phyloP scores from a whole-genome alignment of 2,113 vertebrate species.

The Chunga burmeisteri region DNA sequence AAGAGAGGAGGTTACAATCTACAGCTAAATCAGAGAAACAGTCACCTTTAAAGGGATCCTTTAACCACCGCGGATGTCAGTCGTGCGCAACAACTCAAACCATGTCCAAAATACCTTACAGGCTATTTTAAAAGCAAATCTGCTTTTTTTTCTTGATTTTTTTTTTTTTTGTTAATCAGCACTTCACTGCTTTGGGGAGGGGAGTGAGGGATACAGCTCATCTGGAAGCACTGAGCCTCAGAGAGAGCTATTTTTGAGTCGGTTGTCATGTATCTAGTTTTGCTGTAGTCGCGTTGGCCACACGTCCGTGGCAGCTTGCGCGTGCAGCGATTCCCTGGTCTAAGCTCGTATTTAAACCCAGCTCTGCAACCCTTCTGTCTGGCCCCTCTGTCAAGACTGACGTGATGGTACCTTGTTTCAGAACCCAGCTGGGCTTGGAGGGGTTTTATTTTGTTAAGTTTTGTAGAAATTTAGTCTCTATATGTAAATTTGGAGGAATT shows the following conservation, averaged over 20 bases:
- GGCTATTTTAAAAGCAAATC: background rate
- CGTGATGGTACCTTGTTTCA: conserved; percentile 10
- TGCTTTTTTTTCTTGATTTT: background rate
- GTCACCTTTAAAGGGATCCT: conserved; percentile 68
- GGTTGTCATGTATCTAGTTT: background rate
- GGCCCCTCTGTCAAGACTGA: background rate
- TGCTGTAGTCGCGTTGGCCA: background rate
- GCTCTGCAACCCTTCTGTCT: background rate
- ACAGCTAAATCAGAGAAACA: conserved; percentile 15
- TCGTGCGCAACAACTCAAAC: background rate
- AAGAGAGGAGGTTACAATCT: background rate
- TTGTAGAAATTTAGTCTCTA: conserved; percentile 70
- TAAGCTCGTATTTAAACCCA: conserved; percentile 5
- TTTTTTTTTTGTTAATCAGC: background rate
- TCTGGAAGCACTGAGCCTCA: conserved; percentile 11
- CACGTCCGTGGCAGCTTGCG: background rate
- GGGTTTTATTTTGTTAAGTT: conserved; percentile 48
- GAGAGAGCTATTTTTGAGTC: background rate
- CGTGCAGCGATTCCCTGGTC: background rate
- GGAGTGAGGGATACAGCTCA: conserved; percentile 37
- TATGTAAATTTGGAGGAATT: conserved; percentile 68
- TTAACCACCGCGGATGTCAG: background rate
- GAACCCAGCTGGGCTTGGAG: conserved; percentile 51
- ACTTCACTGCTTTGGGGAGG: conserved; percentile 56
- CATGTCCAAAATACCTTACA: background rate